Base-by-base conservation (phyloP, 2,797 vertebrate species). In the Manis javanica region DNA sequence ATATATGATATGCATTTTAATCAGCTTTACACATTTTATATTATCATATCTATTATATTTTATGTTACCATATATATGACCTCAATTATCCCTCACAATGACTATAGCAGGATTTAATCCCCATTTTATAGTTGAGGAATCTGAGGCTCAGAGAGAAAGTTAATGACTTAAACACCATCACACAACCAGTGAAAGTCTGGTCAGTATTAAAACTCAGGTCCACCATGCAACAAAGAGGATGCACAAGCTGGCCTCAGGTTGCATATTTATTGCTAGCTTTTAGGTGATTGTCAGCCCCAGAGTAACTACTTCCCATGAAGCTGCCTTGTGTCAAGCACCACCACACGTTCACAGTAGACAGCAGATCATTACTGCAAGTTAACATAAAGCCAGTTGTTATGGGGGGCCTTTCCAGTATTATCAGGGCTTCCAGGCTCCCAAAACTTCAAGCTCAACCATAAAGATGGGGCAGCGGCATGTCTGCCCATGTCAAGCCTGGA, bases 251-350 rank as follows among this genome's bases (percentile, higher is more conserved):
- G 21, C 37, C 26, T 66, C 37, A 18, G 31, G 8, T 16, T 37
- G 57, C 19, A 18, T 55, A 10, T n/a, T 24, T 64, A 18, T 29
- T 51, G 46, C 63, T 69, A 11, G 26, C n/a, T 39, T 46, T 5
- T 37, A 49, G 34, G 63, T 31, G 18, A 5, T 2, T 66, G 51
- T 74, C 23, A 5, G 57, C 19, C 49, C n/a, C 23, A 10, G 19
- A 8, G 15, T 4, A 15, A 39, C 0, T 1, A 0, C 3, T 49
- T 13, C 29, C 29, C 16, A 11, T 6, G 34, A 78, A n/a, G 13
- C 19, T 1, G 46, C 24, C 16, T 23, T 5, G 23, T 2, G 8
- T 46, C 21, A 29, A n/a, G 64, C 63, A 29, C 82, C 21, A 4
- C 21, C 15, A 29, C 75, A 75, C 7, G 4, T 69, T 34, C 24